Evolutionary conservation across 2,888 invertebrate genomes (phyloP).

Genomic region (Agrotis clavis): DNA sequence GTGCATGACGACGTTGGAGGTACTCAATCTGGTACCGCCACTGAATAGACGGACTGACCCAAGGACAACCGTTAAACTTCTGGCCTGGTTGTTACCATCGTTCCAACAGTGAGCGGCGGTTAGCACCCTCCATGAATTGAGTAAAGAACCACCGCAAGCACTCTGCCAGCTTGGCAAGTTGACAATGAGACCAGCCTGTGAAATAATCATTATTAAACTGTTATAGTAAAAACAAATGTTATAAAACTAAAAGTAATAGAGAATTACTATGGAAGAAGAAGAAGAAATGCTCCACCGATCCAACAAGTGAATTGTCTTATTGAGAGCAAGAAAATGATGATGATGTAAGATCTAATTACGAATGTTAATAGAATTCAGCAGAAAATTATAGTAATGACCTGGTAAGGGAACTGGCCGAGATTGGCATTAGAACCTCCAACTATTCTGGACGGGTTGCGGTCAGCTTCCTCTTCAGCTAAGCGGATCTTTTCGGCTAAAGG

Average conservation of each 20-base stretch:
- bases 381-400: constrained; percentile 27
- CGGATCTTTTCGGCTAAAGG: constrained; percentile 54
- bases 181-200: constrained; percentile 65
- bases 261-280: not conserved
- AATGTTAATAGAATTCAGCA: no score
- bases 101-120: constrained; percentile 54
- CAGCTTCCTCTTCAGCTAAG: constrained; percentile 41
- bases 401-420: constrained; percentile 64
- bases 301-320: no score
- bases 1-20: constrained; percentile 70
- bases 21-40: constrained; percentile 74
- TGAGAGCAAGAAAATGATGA: no score
- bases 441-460: constrained; percentile 55
- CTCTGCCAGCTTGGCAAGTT: constrained; percentile 24
- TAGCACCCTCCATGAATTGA: constrained; percentile 71
- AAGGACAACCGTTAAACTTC: constrained; percentile 70
- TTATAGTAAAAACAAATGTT: constrained; percentile 12
- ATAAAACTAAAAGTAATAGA: no score
- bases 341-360: no score
- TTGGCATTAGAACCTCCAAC: constrained; percentile 57
- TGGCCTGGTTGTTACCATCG: constrained; percentile 17
- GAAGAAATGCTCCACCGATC: no score
- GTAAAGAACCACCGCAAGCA: constrained; percentile 77
- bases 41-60: constrained; percentile 72
- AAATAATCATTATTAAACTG: not conserved